Evolutionary conservation across 1,140 invertebrate genomes (phyloP).

Genomic region (Parapsyche elsis): DNA sequence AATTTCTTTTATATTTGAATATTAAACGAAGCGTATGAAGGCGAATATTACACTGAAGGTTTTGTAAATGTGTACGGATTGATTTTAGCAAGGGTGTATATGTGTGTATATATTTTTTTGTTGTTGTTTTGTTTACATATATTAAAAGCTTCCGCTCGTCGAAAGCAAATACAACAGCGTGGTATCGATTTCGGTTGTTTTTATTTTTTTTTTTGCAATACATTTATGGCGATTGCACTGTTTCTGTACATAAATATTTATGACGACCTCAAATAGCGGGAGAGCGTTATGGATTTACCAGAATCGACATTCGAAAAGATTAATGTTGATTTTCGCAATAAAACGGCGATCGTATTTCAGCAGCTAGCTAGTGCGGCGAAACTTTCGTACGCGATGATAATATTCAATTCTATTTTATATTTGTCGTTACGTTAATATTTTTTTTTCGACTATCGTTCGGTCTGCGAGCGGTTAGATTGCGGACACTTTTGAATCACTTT

Average conservation of each 20-base stretch:
- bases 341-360: neutral
- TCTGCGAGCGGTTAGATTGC: neutral
- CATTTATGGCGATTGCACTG: too few relatives aligned
- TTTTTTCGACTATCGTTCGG: slow-evolving; percentile 2
- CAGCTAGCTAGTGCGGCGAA: neutral
- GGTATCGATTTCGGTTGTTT: too few relatives aligned
- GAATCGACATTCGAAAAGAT: slow-evolving; percentile 1
- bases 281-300: neutral
- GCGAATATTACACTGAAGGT: too few relatives aligned
- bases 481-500: slow-evolving; percentile 45
- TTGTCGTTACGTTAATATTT: slow-evolving; percentile 1
- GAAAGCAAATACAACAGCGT: too few relatives aligned
- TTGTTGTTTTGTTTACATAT: too few relatives aligned
- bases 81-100: too few relatives aligned
- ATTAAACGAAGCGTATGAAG: too few relatives aligned
- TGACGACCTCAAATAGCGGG: neutral
- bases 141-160: too few relatives aligned
- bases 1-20: neutral
- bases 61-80: too few relatives aligned
- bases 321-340: neutral
- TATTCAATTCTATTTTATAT: slow-evolving; percentile 27
- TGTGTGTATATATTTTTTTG: too few relatives aligned
- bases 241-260: too few relatives aligned
- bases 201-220: too few relatives aligned
- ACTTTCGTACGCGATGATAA: neutral